Evolutionary conservation across 2,888 invertebrate species (phyloP), one percentile per base, ranked within the genome.

Genomic region (Epirrhoe tristata): DNA sequence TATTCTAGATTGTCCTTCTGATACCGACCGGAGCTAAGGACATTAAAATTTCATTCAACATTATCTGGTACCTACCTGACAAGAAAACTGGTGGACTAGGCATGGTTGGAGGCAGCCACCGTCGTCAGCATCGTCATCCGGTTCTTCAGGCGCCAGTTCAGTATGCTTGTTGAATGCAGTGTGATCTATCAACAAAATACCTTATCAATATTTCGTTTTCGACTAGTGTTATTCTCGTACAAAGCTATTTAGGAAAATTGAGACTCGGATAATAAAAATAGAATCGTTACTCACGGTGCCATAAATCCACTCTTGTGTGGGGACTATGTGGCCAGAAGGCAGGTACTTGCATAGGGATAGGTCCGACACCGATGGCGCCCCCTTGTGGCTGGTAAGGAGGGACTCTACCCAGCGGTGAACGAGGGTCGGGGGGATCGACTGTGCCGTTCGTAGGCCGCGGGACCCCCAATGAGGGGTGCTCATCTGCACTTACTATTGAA

Each of bases 331-430:
- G 85, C 67, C 91, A 87, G 73, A 86, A 90, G 43, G 90, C 83
- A 12, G 78, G 91, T 73, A 77, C 83, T 71, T 72, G 94, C 86
- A 77, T 76, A 24, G 70, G 74, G 52, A 70, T 87, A 79, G 70
- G 87, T 78, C 72, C 94, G 84, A 72, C 90, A 83, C 71, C 94
- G 82, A 69, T 89, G 82, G 75, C 95, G 82, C 71, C 94, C 34
- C 71, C 94, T 88, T 77, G 95, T 85, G 80, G 94, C 76, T 94
- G 94, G 76, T 93, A 91, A 0, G 93, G 93, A 1, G 93, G 89
- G 62, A 94, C 93, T 39, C 90, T 87, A 66, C 91, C 91, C 51
- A 87, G 77, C 34, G 87, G 88, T 10, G 90, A 92, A 46, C 91
- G 84, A 24, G 85, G 84, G 77, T 91, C 92, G 10, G 90, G 86